Base-by-base conservation (phyloP, 1,140 invertebrate genomes). In the Galleria mellonella region DNA sequence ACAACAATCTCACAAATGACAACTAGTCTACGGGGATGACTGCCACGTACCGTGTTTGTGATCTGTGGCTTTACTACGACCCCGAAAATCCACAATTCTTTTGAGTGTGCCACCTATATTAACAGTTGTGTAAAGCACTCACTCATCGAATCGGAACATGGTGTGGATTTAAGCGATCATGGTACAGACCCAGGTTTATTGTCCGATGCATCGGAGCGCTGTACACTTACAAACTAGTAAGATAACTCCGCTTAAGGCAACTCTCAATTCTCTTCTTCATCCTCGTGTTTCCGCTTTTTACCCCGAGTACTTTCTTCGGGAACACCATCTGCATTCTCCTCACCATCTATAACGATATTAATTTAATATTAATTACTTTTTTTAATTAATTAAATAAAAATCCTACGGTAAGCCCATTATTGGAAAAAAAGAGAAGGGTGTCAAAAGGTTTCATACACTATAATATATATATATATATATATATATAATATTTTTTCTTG, bases 211-310 rank as follows among this genome's bases (percentile, higher is more conserved):
- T 74, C 69, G 75, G 76, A 77, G 70, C 69, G 68, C 72, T 84
- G 75, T 85, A 77, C 76, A 82, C 82, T 85, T 83, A 85, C 78
- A 64, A 82, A 68, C 73, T 82, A 78, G 71, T 77, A 81, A 78
- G 68, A 72, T 71, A 72, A 74, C 70, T 69, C 69, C 72, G 65
- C 72, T 52, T 76, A 82, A 79, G 78, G 78, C 78, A 72, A 72
- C 72, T 67, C 66, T 87, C 83, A 87, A 63, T 86, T 87, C 23
- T 84, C 75, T 9, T 84, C 85, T 29, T 83, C 81, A 30, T 86
- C 84, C 43, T 87, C 86, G 36, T 86, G 84, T 86, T 87, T 87
- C 61, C 86, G 76, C 45, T 87, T 87, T 69, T 87, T 87, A 64
- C 86, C 86, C 53, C 86, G 76, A 65, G 86, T 87, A 62, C 86